Evolutionary conservation across 2,888 invertebrate species (phyloP).

Genomic region (Teleogryllus oceanicus): DNA sequence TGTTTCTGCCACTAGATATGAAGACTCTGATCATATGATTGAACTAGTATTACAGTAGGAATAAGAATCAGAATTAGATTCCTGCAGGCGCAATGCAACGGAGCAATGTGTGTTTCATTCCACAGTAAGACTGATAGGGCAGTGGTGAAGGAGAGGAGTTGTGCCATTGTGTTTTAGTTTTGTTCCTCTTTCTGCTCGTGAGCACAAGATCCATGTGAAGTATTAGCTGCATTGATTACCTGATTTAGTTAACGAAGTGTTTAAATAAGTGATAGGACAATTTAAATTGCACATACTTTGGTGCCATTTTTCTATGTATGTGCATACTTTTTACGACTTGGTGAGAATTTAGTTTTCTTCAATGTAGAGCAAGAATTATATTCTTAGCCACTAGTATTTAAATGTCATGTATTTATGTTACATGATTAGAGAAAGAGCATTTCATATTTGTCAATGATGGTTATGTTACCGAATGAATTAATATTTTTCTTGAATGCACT

Average conservation of each 20-base stretch:
- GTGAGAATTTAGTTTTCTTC: not conserved
- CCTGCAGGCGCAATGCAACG: not conserved
- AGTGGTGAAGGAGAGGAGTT: not conserved
- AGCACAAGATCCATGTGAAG: slow-evolving; percentile 18
- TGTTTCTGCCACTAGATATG: slow-evolving; percentile 9
- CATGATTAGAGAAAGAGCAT: not conserved
- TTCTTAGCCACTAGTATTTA: not conserved
- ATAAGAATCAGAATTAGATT: not conserved
- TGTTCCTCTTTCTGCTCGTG: not conserved
- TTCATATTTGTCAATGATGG: too few species aligned
- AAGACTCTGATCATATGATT: not conserved
- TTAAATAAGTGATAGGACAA: not conserved
- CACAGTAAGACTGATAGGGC: slow-evolving; percentile 9
- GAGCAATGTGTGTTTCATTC: slow-evolving; percentile 11
- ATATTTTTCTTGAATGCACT: too few species aligned
- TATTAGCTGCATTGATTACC: slow-evolving; percentile 4
- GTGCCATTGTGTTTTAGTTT: not conserved
- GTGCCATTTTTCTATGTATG: slow-evolving; percentile 10
- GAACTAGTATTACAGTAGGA: not conserved
- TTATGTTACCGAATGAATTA: too few species aligned
- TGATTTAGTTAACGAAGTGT: not conserved
- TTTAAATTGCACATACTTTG: not conserved
- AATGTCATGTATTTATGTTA: not conserved
- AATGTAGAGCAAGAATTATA: not conserved
- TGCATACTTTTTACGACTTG: not conserved